A percentile compares a stretch with the other conserved stretches of the same genome.
Evolutionary conservation across 1,140 invertebrate species (phyloP).

Genomic region (Lordiphosa collinella): DNA sequence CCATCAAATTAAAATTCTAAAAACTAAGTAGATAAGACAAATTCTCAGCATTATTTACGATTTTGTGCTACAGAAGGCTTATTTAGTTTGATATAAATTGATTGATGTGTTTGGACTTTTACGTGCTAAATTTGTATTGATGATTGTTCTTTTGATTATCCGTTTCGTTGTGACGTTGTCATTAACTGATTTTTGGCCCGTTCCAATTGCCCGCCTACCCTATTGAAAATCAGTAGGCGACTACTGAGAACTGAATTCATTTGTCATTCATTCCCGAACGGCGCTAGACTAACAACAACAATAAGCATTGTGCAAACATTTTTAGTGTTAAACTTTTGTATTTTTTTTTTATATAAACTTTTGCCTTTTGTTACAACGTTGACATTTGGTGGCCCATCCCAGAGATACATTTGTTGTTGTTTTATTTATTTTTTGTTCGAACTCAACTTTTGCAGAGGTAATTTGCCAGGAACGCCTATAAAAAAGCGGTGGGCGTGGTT

Average conservation of each 20-base stretch:
- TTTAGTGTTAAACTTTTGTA: conserved; percentile 29
- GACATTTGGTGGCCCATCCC: conserved; percentile 28
- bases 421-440: neutral
- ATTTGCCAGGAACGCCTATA: conserved; percentile 46
- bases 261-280: conserved; percentile 21
- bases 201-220: neutral
- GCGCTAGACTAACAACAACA: conserved; percentile 1
- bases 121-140: conserved; percentile 12
- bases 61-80: too few species aligned
- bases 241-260: conserved; percentile 17
- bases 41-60: too few species aligned
- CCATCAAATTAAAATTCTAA: too few species aligned
- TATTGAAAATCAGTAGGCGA: neutral
- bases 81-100: neutral
- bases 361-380: conserved; percentile 39
- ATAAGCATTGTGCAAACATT: conserved; percentile 33
- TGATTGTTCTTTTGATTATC: conserved; percentile 10
- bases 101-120: neutral
- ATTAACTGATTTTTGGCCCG: conserved; percentile 40
- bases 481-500: conserved; percentile 10
- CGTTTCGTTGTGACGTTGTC: conserved; percentile 7
- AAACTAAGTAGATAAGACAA: too few species aligned
- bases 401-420: neutral
- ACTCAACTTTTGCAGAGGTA: conserved; percentile 50
- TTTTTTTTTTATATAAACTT: conserved; percentile 36